These are phyloP conservation scores for Prietella phreatophila DNA, from an alignment of 2,113 vertebrate genomes.

Conservation along the genomic window DNA sequence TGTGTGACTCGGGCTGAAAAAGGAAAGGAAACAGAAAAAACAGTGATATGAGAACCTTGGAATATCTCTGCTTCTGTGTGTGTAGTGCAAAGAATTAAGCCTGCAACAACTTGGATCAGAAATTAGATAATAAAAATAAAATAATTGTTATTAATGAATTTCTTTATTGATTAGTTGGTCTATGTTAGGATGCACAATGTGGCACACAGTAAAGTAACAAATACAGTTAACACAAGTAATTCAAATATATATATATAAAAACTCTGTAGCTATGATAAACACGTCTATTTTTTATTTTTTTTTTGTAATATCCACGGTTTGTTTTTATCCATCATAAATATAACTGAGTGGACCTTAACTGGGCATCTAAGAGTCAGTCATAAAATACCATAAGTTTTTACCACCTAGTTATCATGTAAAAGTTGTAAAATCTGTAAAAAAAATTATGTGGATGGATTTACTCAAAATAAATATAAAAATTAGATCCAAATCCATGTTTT, in stretches of 20 bases:
- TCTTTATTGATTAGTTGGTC: background rate
- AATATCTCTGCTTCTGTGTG: background rate
- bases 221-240: background rate
- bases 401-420: too few relatives aligned
- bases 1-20: background rate
- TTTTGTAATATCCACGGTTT: background rate
- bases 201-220: background rate
- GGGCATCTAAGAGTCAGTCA: background rate
- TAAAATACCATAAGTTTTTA: too few relatives aligned
- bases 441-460: too few relatives aligned
- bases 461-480: too few relatives aligned
- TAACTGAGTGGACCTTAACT: background rate
- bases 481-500: too few relatives aligned
- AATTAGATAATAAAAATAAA: background rate
- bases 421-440: too few relatives aligned
- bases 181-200: background rate
- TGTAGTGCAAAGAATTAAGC: background rate
- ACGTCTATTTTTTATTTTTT: background rate
- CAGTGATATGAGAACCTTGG: background rate
- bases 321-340: background rate
- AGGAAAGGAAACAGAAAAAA: background rate
- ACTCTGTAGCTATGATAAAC: background rate
- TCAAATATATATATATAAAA: background rate
- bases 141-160: background rate
- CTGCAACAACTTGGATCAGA: background rate